Percentiles rank a stretch among this genome's conserved stretches.
phyloP scores from a whole-genome alignment of 2,888 invertebrate genomes.

The Agrotis ipsilon region DNA sequence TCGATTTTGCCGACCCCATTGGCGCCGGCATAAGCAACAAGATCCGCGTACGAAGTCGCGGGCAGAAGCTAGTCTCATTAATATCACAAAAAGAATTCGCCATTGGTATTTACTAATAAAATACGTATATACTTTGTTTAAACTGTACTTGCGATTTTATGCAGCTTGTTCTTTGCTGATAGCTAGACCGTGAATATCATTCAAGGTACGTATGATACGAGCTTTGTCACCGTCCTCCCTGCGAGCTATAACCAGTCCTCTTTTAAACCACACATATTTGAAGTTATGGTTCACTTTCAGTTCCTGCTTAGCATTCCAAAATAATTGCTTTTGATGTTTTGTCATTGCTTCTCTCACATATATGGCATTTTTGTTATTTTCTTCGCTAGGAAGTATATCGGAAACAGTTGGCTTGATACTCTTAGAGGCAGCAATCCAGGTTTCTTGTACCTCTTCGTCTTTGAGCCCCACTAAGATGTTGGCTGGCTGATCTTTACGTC shows the following conservation, averaged over 20 bases:
- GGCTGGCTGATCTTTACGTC: background rate
- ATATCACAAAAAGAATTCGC: constrained; percentile 10
- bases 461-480: background rate
- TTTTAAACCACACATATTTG: constrained; percentile 33
- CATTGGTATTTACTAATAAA: background rate
- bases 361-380: background rate
- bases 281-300: constrained; percentile 15
- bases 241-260: constrained; percentile 9
- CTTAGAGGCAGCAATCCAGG: constrained; percentile 14
- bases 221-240: constrained; percentile 18
- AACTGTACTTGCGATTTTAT: background rate
- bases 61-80: too few relatives aligned
- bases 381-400: background rate
- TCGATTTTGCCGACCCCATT: too few relatives aligned
- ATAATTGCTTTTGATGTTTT: constrained; percentile 18
- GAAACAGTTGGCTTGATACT: constrained; percentile 3
- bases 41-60: too few relatives aligned
- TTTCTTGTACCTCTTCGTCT: background rate
- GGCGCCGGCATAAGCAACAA: too few relatives aligned
- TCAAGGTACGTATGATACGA: background rate
- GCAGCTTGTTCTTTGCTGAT: background rate
- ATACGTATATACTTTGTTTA: background rate
- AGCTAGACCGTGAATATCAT: background rate
- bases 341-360: constrained; percentile 28
- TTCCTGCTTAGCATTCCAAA: constrained; percentile 32